Evolutionary conservation across 64 coral and sea anemone species (phyloP).

Genomic region (Dendrophyllia cribrosa): DNA sequence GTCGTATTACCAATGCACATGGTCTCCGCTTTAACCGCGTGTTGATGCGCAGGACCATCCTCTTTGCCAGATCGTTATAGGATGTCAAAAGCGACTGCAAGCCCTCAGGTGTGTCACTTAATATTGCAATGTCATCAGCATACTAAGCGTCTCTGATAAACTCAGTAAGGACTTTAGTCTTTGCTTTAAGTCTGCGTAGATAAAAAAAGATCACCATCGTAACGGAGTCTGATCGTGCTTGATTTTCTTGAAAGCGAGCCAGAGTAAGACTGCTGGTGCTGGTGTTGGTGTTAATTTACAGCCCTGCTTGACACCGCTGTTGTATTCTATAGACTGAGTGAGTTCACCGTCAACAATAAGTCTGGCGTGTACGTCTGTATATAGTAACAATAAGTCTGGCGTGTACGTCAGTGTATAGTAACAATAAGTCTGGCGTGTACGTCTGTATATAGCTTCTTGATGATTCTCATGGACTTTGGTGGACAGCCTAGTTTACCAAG

Average conservation of each 20-base stretch:
- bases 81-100: conserved; percentile 36
- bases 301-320: too few species aligned
- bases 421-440: conserved; percentile 14
- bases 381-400: neutral
- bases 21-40: conserved; percentile 49
- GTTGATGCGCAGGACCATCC: conserved; percentile 33
- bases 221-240: neutral
- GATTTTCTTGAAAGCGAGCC: neutral
- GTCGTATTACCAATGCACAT: conserved; percentile 34
- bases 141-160: conserved; percentile 61
- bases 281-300: too few species aligned
- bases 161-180: conserved; percentile 54
- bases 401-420: too few species aligned
- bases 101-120: conserved; percentile 49
- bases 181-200: conserved; percentile 38
- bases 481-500: conserved; percentile 38
- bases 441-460: conserved; percentile 19
- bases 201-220: conserved; percentile 34
- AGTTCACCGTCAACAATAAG: neutral
- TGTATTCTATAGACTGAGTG: too few species aligned
- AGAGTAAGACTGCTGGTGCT: neutral
- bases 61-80: conserved; percentile 27
- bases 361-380: neutral
- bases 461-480: conserved; percentile 24
- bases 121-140: conserved; percentile 61